Evolutionary conservation across 1,140 invertebrate species (phyloP).

Genomic region (Diorhabda elongata): DNA sequence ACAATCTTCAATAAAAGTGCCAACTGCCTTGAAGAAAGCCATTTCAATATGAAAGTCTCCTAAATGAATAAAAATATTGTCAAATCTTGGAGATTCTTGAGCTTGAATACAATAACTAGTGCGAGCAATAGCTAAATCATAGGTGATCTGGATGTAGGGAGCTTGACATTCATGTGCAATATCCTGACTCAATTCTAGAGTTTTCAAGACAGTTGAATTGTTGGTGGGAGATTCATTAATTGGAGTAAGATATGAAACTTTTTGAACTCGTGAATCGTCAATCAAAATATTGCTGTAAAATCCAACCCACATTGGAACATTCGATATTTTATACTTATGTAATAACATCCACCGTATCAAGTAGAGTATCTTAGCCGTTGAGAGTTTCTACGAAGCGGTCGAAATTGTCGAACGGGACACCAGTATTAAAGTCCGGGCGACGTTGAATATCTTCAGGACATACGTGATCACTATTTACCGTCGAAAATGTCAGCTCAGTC

Average conservation of each 20-base stretch:
- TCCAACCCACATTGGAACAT: conserved; percentile 41
- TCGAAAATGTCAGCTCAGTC: not conserved
- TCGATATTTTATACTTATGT: conserved; percentile 19
- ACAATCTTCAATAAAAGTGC: too few species aligned
- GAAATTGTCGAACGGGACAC: conserved; percentile 48
- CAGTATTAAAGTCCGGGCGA: conserved; percentile 30
- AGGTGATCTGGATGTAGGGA: conserved; percentile 34
- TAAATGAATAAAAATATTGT: conserved; percentile 46
- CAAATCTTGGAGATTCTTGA: conserved; percentile 36
- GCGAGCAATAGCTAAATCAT: conserved; percentile 45
- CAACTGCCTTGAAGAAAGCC: conserved; percentile 26
- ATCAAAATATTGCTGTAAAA: conserved; percentile 26
- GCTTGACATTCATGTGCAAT: conserved; percentile 22
- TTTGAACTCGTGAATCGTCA: conserved; percentile 22
- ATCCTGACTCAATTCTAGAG: conserved; percentile 20
- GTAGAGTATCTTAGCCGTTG: not conserved
- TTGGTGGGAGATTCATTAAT: conserved; percentile 31
- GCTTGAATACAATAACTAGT: conserved; percentile 43
- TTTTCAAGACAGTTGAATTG: conserved; percentile 15
- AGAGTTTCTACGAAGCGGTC: conserved; percentile 48
- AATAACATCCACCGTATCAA: conserved; percentile 15
- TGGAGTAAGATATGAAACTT: conserved; percentile 27
- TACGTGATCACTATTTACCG: too few species aligned
- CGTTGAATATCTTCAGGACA: conserved; percentile 36
- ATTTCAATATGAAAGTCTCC: conserved; percentile 46